These are phyloP conservation scores for Actenoides lindsayi DNA, from an alignment of 2,113 vertebrate genomes.

Conservation along the genomic window DNA sequence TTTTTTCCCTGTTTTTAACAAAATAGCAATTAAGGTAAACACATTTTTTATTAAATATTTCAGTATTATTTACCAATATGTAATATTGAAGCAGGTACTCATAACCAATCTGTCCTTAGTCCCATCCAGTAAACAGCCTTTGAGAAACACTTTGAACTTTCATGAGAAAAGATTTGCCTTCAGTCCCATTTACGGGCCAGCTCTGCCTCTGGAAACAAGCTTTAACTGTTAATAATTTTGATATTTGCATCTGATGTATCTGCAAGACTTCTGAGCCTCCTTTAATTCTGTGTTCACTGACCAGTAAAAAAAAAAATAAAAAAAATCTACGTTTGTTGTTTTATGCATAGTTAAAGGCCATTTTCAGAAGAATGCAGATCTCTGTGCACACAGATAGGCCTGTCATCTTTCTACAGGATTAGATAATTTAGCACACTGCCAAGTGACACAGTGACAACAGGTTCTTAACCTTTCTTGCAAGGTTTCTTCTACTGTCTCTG, in stretches of 20 bases:
- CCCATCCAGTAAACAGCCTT: background rate
- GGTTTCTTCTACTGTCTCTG: background rate
- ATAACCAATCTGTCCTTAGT: background rate
- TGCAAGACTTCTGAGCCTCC: background rate
- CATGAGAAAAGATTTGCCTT: background rate
- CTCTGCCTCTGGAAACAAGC: background rate
- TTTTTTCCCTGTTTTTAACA: background rate
- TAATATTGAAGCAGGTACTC: background rate
- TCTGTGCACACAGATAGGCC: accelerated
- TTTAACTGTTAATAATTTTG: background rate
- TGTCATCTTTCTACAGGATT: background rate
- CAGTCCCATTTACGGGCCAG: background rate
- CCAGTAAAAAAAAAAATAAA: too few relatives aligned
- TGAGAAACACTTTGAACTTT: background rate
- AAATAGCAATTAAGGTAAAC: background rate
- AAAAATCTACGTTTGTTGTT: background rate
- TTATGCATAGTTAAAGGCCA: background rate
- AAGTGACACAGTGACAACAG: background rate
- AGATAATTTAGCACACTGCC: background rate
- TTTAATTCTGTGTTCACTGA: background rate
- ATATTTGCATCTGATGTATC: background rate
- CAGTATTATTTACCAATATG: background rate
- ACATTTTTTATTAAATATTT: background rate
- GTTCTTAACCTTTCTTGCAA: background rate
- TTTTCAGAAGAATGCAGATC: background rate